Evolutionary conservation across 2,888 invertebrate species (phyloP).

Genomic region (Pyrocoelia pectoralis): DNA sequence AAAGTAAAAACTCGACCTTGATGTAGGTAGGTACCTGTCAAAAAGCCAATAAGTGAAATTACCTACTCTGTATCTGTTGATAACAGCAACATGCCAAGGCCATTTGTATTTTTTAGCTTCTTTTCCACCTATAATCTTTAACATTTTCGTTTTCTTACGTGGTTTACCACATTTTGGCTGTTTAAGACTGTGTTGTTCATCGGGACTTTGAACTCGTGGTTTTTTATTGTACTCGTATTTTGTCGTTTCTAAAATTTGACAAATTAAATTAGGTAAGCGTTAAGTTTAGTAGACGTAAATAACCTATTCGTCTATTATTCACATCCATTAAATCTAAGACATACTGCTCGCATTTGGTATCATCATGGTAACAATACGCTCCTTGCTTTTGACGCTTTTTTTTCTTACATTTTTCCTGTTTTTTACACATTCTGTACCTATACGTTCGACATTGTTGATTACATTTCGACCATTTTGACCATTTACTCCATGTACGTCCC

Average conservation of each 20-base stretch:
- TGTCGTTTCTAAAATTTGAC: conserved; percentile 17
- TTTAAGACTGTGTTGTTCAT: conserved; percentile 14
- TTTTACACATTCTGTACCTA: conserved; percentile 79
- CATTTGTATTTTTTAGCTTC: conserved; percentile 83
- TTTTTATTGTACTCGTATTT: conserved; percentile 27
- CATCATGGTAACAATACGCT: conserved; percentile 85
- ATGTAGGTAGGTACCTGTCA: neutral
- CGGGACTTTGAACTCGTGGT: neutral
- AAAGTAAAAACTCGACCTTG: neutral
- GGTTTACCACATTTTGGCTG: conserved; percentile 22
- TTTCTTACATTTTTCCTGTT: conserved; percentile 76
- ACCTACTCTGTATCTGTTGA: conserved; percentile 81
- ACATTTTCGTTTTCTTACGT: conserved; percentile 59
- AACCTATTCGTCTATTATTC: conserved; percentile 43
- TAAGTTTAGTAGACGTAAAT: conserved; percentile 4
- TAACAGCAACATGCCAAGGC: conserved; percentile 95
- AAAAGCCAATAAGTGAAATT: neutral
- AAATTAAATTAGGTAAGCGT: conserved; percentile 4
- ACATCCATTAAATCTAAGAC: conserved; percentile 59
- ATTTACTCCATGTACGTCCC: conserved; percentile 71
- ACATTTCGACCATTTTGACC: conserved; percentile 87
- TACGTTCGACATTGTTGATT: conserved; percentile 81
- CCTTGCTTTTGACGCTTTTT: conserved; percentile 82
- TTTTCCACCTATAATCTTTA: conserved; percentile 87
- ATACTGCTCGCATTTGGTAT: conserved; percentile 81